phyloP scores from a whole-genome alignment of 2,113 vertebrate species.

The Ictalurus furcatus region DNA sequence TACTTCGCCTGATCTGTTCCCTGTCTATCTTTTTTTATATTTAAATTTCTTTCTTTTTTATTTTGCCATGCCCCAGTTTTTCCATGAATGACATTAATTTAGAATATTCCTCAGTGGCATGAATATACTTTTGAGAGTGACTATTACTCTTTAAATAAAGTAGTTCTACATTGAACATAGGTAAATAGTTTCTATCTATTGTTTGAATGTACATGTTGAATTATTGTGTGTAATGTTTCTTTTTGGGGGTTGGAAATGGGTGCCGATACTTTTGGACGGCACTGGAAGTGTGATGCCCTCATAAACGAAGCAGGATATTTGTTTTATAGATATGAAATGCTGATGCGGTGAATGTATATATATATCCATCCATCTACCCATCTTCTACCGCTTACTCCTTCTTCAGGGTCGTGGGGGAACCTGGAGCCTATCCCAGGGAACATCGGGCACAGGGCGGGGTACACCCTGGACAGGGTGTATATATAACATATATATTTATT shows the following conservation, averaged over 20 bases:
- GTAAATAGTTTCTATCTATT: neutral
- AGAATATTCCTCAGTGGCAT: neutral
- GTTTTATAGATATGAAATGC: constrained; percentile 36
- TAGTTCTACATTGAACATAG: neutral
- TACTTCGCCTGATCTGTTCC: neutral
- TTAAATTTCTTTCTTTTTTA: neutral
- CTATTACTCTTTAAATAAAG: neutral
- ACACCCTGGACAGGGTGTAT: too few relatives aligned
- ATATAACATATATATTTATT: too few relatives aligned
- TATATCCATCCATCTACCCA: too few relatives aligned
- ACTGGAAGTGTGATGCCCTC: neutral
- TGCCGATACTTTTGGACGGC: neutral
- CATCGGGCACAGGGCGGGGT: too few relatives aligned
- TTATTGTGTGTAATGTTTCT: neutral
- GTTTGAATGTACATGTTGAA: neutral
- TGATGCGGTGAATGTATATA: constrained; percentile 11
- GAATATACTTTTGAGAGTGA: neutral
- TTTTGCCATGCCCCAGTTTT: neutral
- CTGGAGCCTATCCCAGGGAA: too few relatives aligned
- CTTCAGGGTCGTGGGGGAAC: too few relatives aligned
- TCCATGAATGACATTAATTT: neutral
- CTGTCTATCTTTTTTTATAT: neutral
- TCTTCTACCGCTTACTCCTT: too few relatives aligned
- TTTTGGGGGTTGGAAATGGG: neutral
- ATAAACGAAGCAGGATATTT: constrained; percentile 44